Conservation (phyloP, 2,797 vertebrate species). For the Streptopelia turtur region DNA sequence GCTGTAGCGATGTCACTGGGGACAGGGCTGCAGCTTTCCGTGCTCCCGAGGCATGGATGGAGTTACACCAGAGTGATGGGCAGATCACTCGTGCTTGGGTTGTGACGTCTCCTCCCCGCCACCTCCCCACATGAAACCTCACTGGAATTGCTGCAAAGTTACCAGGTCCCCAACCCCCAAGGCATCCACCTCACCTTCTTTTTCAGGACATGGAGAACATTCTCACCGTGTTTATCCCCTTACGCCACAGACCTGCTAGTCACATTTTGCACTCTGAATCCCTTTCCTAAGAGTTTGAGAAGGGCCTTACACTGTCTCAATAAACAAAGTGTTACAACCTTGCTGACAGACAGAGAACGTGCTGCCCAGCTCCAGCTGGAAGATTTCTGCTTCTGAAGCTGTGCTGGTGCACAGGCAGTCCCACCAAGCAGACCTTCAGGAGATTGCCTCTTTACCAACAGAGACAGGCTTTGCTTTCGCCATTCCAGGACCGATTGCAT, state of each 20-base stretch:
- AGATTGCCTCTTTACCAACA: background rate
- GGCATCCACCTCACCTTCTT: background rate
- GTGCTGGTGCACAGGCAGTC: background rate
- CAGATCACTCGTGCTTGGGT: too few relatives aligned
- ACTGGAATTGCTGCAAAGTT: background rate
- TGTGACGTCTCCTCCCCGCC: background rate
- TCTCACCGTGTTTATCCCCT: background rate
- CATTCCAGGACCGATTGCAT: background rate
- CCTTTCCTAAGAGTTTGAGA: background rate
- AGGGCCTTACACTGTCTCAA: background rate
- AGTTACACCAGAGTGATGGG: background rate
- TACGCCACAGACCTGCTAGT: background rate
- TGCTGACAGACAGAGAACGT: background rate
- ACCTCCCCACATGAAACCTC: background rate
- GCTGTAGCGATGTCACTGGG: background rate
- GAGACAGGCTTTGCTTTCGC: background rate
- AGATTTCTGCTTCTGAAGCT: background rate
- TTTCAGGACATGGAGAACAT: background rate
- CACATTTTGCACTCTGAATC: background rate
- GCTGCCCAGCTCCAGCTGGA: background rate
- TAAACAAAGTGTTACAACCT: background rate
- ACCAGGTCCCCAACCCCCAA: background rate
- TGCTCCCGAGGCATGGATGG: background rate
- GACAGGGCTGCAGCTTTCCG: background rate
- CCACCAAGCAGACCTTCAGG: background rate